These are phyloP conservation scores for Drusus annulatus DNA, from an alignment of 1,140 invertebrate genomes.

Conservation along the genomic window DNA sequence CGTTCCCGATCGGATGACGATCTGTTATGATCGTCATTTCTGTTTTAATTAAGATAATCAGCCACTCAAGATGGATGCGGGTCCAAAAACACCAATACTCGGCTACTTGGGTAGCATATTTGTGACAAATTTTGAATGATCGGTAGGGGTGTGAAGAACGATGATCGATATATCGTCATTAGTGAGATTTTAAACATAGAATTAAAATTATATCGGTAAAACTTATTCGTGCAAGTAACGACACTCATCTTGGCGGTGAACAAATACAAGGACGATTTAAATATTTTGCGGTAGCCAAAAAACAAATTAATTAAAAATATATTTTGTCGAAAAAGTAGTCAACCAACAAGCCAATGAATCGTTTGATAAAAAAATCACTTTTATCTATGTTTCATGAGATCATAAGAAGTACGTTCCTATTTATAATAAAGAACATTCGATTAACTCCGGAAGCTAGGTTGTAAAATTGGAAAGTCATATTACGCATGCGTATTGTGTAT, in stretches of 20 bases:
- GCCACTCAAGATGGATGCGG: constrained; percentile 32
- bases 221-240: too few species aligned
- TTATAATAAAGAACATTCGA: too few species aligned
- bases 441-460: background rate
- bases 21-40: constrained; percentile 56
- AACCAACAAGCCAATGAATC: too few species aligned
- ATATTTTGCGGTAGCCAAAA: too few species aligned
- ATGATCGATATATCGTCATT: constrained; percentile 38
- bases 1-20: constrained; percentile 26
- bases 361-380: too few species aligned
- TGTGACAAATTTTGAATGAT: constrained; percentile 32
- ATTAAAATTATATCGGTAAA: too few species aligned
- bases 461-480: background rate
- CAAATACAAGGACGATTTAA: too few species aligned
- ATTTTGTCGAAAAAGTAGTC: too few species aligned
- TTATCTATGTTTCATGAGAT: too few species aligned
- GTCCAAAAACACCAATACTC: constrained; percentile 7
- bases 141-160: background rate
- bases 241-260: too few species aligned
- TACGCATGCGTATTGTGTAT: background rate
- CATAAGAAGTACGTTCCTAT: too few species aligned
- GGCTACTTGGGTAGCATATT: constrained; percentile 37
- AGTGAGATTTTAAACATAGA: background rate
- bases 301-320: too few species aligned
- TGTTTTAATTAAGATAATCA: constrained; percentile 52